A percentile compares a stretch with the other conserved stretches of the same genome.
phyloP scores from a whole-genome alignment of 2,113 vertebrate species.

The Cromileptes altivelis region DNA sequence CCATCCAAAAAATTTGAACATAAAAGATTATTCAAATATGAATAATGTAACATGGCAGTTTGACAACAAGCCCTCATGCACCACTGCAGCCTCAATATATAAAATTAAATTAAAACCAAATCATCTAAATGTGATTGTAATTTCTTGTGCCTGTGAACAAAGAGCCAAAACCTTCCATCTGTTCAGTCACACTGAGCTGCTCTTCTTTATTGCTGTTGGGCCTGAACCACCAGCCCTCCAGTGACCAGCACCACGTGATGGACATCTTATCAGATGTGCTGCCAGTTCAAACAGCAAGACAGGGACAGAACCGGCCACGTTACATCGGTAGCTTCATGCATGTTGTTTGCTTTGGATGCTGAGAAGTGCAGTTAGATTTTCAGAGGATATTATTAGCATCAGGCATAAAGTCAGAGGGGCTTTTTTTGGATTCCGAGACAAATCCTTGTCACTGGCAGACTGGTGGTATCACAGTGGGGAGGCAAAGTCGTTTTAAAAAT shows the following conservation, averaged over 20 bases:
- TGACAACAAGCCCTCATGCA: background rate
- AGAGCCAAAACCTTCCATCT: background rate
- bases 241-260: background rate
- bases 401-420: conserved; percentile 1
- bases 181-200: background rate
- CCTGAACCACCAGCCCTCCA: background rate
- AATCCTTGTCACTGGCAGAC: conserved; percentile 44
- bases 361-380: background rate
- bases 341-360: conserved; percentile 30
- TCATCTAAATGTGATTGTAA: background rate
- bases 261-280: conserved; percentile 5
- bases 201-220: background rate
- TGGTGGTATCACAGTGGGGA: background rate
- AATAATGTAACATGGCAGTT: background rate
- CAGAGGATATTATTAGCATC: conserved; percentile 50
- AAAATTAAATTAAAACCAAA: background rate
- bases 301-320: background rate
- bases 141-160: background rate
- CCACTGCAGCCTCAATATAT: background rate
- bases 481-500: conserved; percentile 18
- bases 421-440: conserved; percentile 27
- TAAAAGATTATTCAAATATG: background rate
- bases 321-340: background rate
- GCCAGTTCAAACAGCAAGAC: background rate
- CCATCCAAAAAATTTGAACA: background rate